Percentiles rank a stretch among this genome's conserved stretches.
These are phyloP conservation scores for Cranoglanis bouderius DNA, from an alignment of 2,113 vertebrate genomes.

Conservation along the genomic window DNA sequence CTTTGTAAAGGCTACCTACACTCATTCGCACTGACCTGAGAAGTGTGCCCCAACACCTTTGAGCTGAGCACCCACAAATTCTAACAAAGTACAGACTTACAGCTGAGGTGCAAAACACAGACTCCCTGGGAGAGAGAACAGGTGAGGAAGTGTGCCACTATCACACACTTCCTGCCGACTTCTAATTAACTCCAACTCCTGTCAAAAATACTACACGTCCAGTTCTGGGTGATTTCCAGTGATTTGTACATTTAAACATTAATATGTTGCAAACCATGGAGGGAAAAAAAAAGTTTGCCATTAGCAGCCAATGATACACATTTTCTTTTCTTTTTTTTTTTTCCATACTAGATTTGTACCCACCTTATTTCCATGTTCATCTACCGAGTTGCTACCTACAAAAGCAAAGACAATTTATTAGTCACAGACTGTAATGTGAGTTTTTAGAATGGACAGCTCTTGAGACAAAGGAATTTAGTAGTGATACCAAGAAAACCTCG, in stretches of 20 bases:
- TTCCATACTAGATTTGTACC: conserved; percentile 13
- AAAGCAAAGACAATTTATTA: conserved; percentile 16
- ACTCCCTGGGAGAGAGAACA: neutral
- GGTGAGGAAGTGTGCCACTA: conserved; percentile 46
- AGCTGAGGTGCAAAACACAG: neutral
- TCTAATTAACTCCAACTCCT: neutral
- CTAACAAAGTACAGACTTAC: neutral
- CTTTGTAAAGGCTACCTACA: conserved; percentile 50
- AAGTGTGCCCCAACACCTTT: conserved; percentile 59
- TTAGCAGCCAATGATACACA: conserved; percentile 3
- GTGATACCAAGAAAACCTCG: neutral
- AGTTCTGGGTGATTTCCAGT: neutral
- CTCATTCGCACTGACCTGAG: conserved; percentile 47
- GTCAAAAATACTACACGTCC: conserved; percentile 1
- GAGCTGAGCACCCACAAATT: neutral
- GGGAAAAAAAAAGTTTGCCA: neutral
- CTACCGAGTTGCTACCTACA: conserved; percentile 82
- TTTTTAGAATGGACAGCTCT: neutral
- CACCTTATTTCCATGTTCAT: conserved; percentile 84
- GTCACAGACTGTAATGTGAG: neutral
- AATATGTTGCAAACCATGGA: neutral
- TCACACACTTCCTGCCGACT: neutral
- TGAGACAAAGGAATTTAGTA: neutral
- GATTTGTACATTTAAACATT: neutral
- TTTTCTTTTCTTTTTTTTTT: neutral